Conservation (phyloP, 2,888 invertebrate species). For the Campopleginae sp. region DNA sequence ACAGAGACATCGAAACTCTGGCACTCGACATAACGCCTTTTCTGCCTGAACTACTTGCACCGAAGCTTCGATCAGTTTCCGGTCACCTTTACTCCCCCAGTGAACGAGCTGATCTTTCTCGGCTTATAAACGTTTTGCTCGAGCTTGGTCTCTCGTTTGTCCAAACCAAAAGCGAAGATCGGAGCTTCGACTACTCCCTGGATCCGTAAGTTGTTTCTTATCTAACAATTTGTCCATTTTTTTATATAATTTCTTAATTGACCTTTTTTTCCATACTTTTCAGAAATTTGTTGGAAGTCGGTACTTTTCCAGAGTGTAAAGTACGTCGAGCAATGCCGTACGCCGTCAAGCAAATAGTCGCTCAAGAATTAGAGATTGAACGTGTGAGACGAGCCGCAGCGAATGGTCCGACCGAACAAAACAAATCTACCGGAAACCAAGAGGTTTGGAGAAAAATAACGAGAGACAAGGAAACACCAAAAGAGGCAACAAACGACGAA, state of each 20-base stretch:
- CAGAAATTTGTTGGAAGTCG: slow-evolving; percentile 78
- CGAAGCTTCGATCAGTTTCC: slow-evolving; percentile 82
- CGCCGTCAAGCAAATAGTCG: slow-evolving; percentile 80
- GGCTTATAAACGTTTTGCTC: slow-evolving; percentile 93
- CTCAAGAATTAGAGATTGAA: slow-evolving; percentile 79
- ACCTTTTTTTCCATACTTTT: slow-evolving; percentile 67
- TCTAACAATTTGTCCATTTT: not conserved
- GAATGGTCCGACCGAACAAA: slow-evolving; percentile 23
- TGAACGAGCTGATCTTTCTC: slow-evolving; percentile 89
- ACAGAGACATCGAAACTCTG: slow-evolving; percentile 75
- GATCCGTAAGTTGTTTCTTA: slow-evolving; percentile 78
- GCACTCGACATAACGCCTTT: slow-evolving; percentile 77
- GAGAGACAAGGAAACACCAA: slow-evolving; percentile 9
- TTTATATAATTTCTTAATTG: not conserved
- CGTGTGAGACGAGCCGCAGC: slow-evolving; percentile 77
- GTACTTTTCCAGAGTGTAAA: slow-evolving; percentile 78
- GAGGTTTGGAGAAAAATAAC: slow-evolving; percentile 33
- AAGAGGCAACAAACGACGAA: slow-evolving; percentile 8
- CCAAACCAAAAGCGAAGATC: slow-evolving; percentile 92
- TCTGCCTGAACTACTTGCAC: slow-evolving; percentile 81
- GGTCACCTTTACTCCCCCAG: slow-evolving; percentile 90
- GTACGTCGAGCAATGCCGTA: slow-evolving; percentile 73
- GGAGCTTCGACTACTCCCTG: slow-evolving; percentile 88
- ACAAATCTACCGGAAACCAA: slow-evolving; percentile 8
- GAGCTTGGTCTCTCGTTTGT: slow-evolving; percentile 94